Conservation (phyloP, 2,113 vertebrate species). For the Bungarus multicinctus region DNA sequence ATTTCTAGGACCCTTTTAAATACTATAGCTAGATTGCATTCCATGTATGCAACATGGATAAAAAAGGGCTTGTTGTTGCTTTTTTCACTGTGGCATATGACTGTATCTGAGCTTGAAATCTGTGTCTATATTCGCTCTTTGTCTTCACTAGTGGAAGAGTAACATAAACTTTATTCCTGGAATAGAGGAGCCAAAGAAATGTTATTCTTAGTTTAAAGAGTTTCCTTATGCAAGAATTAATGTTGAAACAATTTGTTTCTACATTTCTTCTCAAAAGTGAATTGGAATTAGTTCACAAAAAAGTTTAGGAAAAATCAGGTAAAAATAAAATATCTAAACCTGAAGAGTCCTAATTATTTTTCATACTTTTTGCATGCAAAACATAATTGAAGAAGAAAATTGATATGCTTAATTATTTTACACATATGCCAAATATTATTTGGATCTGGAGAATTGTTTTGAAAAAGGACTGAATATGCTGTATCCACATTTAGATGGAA, state of each 20-base stretch:
- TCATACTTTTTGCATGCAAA: not conserved
- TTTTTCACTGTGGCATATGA: not conserved
- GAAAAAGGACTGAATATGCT: slow-evolving; percentile 16
- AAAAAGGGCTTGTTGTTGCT: not conserved
- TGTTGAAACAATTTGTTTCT: not conserved
- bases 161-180: not conserved
- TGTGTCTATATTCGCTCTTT: not conserved
- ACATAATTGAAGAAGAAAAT: not conserved
- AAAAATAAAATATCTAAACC: not conserved
- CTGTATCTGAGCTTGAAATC: not conserved
- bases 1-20: not conserved
- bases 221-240: not conserved
- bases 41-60: not conserved
- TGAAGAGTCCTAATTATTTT: not conserved
- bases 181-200: not conserved
- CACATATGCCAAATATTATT: not conserved
- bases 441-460: slow-evolving; percentile 3
- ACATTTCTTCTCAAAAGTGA: not conserved
- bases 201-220: not conserved
- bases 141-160: not conserved
- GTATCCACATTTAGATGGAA: slow-evolving; percentile 2
- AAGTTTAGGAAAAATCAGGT: not conserved
- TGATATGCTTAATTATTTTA: not conserved
- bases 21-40: not conserved
- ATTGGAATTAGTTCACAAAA: not conserved